Percentiles rank a stretch among this genome's conserved stretches.
Evolutionary conservation across 1,140 invertebrate species (phyloP).

Genomic region (Bombus pyrosoma): DNA sequence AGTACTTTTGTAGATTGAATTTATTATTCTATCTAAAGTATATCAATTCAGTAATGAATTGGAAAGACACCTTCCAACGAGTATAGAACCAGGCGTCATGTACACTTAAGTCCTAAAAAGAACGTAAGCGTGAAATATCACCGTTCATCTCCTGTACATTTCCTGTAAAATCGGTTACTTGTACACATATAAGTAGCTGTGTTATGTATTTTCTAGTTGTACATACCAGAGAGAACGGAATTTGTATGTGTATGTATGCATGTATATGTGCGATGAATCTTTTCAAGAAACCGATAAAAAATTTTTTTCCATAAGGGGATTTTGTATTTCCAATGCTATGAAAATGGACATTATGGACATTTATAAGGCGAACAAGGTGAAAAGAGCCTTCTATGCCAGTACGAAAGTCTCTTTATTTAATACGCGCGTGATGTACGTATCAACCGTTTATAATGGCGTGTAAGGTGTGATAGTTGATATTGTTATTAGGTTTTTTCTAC

Average conservation of each 20-base stretch:
- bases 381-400: slow-evolving; percentile 4
- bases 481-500: slow-evolving; percentile 71
- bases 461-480: slow-evolving; percentile 55
- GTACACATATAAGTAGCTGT: slow-evolving; percentile 71
- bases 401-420: slow-evolving; percentile 18
- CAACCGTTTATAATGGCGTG: slow-evolving; percentile 55
- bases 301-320: slow-evolving; percentile 15
- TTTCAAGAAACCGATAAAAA: not conserved
- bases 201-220: slow-evolving; percentile 79
- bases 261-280: not conserved
- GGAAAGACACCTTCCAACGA: slow-evolving; percentile 44
- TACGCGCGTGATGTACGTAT: slow-evolving; percentile 28
- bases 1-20: slow-evolving; percentile 21
- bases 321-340: slow-evolving; percentile 38
- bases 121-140: slow-evolving; percentile 61
- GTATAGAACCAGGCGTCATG: slow-evolving; percentile 34
- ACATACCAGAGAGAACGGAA: slow-evolving; percentile 65
- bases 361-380: not conserved
- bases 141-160: slow-evolving; percentile 74
- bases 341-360: not conserved
- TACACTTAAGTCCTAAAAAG: slow-evolving; percentile 46
- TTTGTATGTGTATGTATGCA: slow-evolving; percentile 27
- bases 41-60: not conserved
- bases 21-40: slow-evolving; percentile 1
- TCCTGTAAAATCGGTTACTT: slow-evolving; percentile 77